phyloP scores from a whole-genome alignment of 2,113 vertebrate species.

The Hippocampus mohnikei region DNA sequence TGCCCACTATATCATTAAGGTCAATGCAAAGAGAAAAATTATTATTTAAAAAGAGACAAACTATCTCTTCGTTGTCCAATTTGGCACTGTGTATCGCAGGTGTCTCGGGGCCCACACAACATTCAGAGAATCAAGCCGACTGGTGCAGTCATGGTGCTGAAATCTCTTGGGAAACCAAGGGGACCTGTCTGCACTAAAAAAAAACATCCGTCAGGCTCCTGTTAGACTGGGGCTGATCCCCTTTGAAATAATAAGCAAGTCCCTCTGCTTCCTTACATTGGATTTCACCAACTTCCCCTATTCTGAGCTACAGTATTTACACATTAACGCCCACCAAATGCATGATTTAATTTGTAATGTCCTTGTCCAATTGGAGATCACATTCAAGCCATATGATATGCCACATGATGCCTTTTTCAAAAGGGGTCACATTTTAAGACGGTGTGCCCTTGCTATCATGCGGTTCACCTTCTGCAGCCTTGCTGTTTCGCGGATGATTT shows the following conservation, averaged over 20 bases:
- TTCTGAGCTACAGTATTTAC: background rate
- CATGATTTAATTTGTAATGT: background rate
- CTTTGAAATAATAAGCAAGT: slow-evolving; percentile 54
- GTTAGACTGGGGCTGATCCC: slow-evolving; percentile 40
- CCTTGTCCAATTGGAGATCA: background rate
- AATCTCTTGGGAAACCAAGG: slow-evolving; percentile 56
- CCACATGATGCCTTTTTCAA: background rate
- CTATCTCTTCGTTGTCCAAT: slow-evolving; percentile 7
- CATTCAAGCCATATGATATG: background rate
- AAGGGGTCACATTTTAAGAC: background rate
- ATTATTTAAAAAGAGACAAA: slow-evolving; percentile 9
- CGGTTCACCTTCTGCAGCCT: no score
- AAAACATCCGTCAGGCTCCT: slow-evolving; percentile 49
- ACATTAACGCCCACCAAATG: background rate
- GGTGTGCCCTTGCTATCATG: no score
- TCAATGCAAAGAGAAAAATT: slow-evolving; percentile 10
- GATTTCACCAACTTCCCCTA: slow-evolving; percentile 44
- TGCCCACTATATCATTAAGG: slow-evolving; percentile 14
- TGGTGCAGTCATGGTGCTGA: slow-evolving; percentile 27
- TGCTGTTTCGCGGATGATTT: no score
- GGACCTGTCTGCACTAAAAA: slow-evolving; percentile 55
- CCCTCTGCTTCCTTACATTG: slow-evolving; percentile 35
- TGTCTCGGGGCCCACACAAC: slow-evolving; percentile 18
- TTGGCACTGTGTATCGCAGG: slow-evolving; percentile 19
- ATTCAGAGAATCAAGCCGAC: slow-evolving; percentile 30